Conservation (phyloP, 2,888 invertebrate genomes). For the Phania funesta region DNA sequence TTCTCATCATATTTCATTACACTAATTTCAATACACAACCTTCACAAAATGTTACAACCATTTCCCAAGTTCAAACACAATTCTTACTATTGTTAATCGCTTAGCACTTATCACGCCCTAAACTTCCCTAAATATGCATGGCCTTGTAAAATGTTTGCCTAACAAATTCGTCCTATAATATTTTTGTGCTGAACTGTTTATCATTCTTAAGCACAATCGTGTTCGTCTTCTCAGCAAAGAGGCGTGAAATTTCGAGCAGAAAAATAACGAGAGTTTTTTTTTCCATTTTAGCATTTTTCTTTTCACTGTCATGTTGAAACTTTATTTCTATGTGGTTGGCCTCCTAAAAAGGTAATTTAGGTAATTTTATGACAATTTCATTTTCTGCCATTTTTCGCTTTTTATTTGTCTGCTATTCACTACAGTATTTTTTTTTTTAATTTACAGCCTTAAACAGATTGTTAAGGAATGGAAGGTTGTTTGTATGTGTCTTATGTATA, state of each 20-base stretch:
- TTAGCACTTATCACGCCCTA: conserved; percentile 38
- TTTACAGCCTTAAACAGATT: conserved; percentile 72
- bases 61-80: not conserved
- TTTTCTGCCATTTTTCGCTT: conserved; percentile 15
- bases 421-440: conserved; percentile 73
- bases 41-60: not conserved
- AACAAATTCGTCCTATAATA: not conserved
- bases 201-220: not conserved
- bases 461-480: not conserved
- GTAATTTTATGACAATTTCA: conserved; percentile 74
- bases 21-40: too few species aligned
- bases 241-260: conserved; percentile 73
- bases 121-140: conserved; percentile 68
- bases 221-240: conserved; percentile 55
- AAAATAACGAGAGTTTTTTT: conserved; percentile 32
- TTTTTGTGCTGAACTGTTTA: not conserved
- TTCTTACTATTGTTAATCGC: conserved; percentile 9
- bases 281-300: conserved; percentile 44
- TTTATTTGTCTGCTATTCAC: not conserved
- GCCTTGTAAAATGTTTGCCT: conserved; percentile 67
- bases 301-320: not conserved
- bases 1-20: too few species aligned
- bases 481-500: not conserved
- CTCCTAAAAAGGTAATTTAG: conserved; percentile 75
- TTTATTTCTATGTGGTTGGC: conserved; percentile 15